These are phyloP conservation scores for Austrolebias charrua DNA, from an alignment of 2,797 vertebrate genomes.

Conservation along the genomic window DNA sequence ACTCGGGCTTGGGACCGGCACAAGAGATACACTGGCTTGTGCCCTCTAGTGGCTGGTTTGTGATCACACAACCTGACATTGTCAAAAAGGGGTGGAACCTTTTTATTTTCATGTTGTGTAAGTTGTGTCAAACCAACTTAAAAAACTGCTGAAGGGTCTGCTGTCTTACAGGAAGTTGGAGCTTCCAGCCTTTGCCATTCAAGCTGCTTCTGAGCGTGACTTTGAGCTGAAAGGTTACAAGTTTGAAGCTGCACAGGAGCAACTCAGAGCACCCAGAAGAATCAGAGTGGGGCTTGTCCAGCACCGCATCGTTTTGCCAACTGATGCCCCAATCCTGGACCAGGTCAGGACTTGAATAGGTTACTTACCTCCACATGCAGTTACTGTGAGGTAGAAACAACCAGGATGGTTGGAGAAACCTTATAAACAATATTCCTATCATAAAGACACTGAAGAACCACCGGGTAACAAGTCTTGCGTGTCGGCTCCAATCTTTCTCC, in stretches of 20 bases:
- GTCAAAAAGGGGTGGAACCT: too few relatives aligned
- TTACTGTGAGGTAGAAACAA: too few relatives aligned
- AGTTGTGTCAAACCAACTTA: too few relatives aligned
- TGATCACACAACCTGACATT: too few relatives aligned
- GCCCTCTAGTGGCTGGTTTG: too few relatives aligned
- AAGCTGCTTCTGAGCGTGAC: slow-evolving; percentile 73
- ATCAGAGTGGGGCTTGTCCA: slow-evolving; percentile 91
- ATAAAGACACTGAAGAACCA: not conserved
- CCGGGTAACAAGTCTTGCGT: not conserved
- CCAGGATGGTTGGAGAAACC: too few relatives aligned
- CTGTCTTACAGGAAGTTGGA: slow-evolving; percentile 82
- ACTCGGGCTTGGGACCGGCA: too few relatives aligned
- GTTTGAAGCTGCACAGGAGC: slow-evolving; percentile 85
- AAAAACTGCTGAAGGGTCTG: too few relatives aligned
- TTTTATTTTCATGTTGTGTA: too few relatives aligned
- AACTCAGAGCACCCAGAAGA: slow-evolving; percentile 80
- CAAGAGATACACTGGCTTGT: too few relatives aligned
- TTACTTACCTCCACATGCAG: not conserved
- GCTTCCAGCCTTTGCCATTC: slow-evolving; percentile 77
- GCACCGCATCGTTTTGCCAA: slow-evolving; percentile 85
- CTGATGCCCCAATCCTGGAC: slow-evolving; percentile 81
- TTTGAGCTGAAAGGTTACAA: slow-evolving; percentile 88
- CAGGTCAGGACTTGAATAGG: slow-evolving; percentile 79
- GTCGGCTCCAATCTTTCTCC: not conserved
- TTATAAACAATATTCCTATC: too few relatives aligned